These are phyloP conservation scores for Zygogramma bicolorata DNA, from an alignment of 2,888 invertebrate genomes.

Conservation along the genomic window DNA sequence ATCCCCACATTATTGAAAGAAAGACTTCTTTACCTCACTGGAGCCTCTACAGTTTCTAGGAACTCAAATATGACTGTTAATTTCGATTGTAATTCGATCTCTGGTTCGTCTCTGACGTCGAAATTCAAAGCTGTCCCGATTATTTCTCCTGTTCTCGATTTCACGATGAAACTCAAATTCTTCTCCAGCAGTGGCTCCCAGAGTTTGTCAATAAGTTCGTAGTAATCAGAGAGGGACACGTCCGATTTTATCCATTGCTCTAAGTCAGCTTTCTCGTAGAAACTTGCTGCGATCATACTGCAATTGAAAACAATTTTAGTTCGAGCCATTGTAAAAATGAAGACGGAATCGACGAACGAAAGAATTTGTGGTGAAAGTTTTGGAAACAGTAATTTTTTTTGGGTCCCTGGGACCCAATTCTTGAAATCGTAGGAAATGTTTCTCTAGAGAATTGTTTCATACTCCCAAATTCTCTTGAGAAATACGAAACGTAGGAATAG, in stretches of 20 bases:
- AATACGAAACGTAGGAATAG: too few relatives aligned
- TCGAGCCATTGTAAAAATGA: background rate
- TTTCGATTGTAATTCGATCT: slow-evolving; percentile 77
- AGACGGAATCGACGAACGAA: too few relatives aligned
- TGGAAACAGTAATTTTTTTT: too few relatives aligned
- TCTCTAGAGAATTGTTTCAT: too few relatives aligned
- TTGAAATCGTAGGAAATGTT: too few relatives aligned
- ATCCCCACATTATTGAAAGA: background rate
- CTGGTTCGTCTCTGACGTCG: slow-evolving; percentile 85
- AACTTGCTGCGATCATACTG: slow-evolving; percentile 87
- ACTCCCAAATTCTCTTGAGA: too few relatives aligned
- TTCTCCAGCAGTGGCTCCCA: slow-evolving; percentile 80
- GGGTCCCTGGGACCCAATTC: too few relatives aligned
- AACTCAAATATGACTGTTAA: slow-evolving; percentile 82
- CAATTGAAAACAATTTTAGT: slow-evolving; percentile 53
- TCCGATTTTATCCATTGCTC: slow-evolving; percentile 83
- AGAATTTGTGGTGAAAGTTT: too few relatives aligned
- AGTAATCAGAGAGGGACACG: slow-evolving; percentile 77
- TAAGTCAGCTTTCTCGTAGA: slow-evolving; percentile 87
- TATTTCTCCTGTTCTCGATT: slow-evolving; percentile 69
- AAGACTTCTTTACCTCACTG: slow-evolving; percentile 73
- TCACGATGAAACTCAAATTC: slow-evolving; percentile 79
- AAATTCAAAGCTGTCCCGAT: slow-evolving; percentile 84
- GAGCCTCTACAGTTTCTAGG: slow-evolving; percentile 81
- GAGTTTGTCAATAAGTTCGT: slow-evolving; percentile 74